A percentile compares a stretch with the other conserved stretches of the same genome.
Conservation (phyloP, 1,140 invertebrate genomes). For the Pomacea maculata region DNA sequence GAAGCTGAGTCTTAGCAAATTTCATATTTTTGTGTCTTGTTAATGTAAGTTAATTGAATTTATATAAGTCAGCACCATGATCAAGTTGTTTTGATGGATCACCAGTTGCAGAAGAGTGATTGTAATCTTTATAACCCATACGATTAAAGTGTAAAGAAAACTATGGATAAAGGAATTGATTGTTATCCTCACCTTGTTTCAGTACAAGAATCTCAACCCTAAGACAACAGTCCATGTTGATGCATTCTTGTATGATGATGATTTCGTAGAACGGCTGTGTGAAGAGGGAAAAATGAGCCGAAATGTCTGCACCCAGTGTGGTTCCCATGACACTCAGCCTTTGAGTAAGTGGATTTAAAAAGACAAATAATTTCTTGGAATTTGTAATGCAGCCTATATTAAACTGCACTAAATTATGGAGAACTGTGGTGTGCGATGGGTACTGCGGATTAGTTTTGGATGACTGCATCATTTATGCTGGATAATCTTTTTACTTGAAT, state of each 20-base stretch:
- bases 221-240: slow-evolving; percentile 72
- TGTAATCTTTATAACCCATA: neutral
- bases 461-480: no score
- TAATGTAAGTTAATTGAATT: neutral
- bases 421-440: no score
- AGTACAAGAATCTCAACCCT: slow-evolving; percentile 73
- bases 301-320: slow-evolving; percentile 75
- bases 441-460: no score
- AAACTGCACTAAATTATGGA: no score
- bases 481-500: no score
- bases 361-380: no score
- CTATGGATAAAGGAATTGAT: slow-evolving; percentile 1
- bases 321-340: slow-evolving; percentile 71
- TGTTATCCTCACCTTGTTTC: slow-evolving; percentile 21
- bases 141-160: neutral
- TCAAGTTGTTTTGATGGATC: neutral
- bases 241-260: slow-evolving; percentile 77
- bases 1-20: neutral
- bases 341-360: slow-evolving; percentile 65
- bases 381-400: no score
- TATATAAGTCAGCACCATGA: neutral
- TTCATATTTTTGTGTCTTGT: neutral
- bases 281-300: slow-evolving; percentile 72
- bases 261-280: slow-evolving; percentile 72
- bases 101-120: neutral